Percentiles rank a stretch among this genome's conserved stretches.
phyloP scores from a whole-genome alignment of 2,888 invertebrate genomes.

The Campaea margaritaria region DNA sequence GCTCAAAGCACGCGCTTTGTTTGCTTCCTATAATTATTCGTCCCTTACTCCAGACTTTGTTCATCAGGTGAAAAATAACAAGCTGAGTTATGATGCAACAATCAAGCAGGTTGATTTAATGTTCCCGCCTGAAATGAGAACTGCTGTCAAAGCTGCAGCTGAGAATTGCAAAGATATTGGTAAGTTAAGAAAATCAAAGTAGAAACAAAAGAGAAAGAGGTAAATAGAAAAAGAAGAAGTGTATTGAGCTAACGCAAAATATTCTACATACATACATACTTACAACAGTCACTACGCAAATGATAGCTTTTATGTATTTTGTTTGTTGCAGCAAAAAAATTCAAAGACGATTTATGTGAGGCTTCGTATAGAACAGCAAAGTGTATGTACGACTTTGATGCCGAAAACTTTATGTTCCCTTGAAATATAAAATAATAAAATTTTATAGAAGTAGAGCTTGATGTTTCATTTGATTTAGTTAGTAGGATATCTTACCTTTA shows the following conservation, averaged over 20 bases:
- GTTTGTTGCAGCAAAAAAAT: constrained; percentile 70
- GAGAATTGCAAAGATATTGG: constrained; percentile 64
- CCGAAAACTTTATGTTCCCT: constrained; percentile 72
- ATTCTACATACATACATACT: no score
- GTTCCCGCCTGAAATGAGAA: constrained; percentile 70
- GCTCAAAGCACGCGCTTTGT: no score
- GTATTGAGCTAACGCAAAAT: no score
- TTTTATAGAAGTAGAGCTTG: no score
- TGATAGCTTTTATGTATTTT: constrained; percentile 1
- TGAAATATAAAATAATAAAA: constrained; percentile 40
- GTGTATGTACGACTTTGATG: constrained; percentile 74
- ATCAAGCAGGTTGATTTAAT: constrained; percentile 73
- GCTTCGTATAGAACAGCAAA: constrained; percentile 73
- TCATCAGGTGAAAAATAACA: constrained; percentile 71
- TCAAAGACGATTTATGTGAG: constrained; percentile 72
- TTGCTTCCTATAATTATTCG: no score
- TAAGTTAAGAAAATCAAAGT: constrained; percentile 44
- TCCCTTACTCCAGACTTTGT: no score
- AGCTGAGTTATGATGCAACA: constrained; percentile 65
- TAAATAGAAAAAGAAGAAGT: no score
- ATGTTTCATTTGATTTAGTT: no score
- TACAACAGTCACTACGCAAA: no score
- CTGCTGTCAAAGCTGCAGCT: constrained; percentile 62
- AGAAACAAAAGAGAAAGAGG: not conserved
- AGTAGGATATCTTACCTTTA: no score